Percentiles rank a stretch among this genome's conserved stretches.
Conservation (phyloP, 2,113 vertebrate genomes). For the Probosciger aterrimus region DNA sequence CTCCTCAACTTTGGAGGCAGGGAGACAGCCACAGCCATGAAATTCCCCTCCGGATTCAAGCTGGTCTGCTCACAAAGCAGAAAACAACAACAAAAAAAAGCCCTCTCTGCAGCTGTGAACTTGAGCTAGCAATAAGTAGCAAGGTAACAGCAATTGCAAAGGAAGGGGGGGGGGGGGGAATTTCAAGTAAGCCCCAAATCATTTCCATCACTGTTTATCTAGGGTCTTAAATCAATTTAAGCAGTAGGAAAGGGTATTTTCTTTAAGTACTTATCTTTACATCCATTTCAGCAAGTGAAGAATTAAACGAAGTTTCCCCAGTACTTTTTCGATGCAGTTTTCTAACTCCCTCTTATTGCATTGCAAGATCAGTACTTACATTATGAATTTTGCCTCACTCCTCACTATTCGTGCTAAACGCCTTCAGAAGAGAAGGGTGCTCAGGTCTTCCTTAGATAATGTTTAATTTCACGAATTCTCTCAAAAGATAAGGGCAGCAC, state of each 20-base stretch:
- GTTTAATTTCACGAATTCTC: background rate
- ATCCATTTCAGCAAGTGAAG: background rate
- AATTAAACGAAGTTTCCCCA: background rate
- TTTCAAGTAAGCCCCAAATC: background rate
- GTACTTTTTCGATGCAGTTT: background rate
- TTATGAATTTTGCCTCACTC: background rate
- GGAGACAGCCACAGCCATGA: background rate
- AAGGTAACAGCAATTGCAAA: slow-evolving; percentile 25
- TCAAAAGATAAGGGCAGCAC: background rate
- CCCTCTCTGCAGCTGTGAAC: background rate
- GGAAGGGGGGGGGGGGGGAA: background rate
- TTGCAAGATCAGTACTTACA: background rate
- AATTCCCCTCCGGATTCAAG: background rate
- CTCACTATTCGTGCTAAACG: background rate
- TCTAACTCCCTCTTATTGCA: background rate
- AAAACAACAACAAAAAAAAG: background rate
- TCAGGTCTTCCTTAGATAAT: background rate
- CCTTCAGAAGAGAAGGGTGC: background rate
- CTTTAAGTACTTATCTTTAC: background rate
- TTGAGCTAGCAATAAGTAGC: background rate
- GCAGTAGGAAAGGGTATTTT: background rate
- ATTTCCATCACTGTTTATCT: background rate
- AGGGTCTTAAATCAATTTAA: background rate
- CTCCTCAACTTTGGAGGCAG: background rate
- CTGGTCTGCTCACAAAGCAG: background rate